A percentile compares a stretch with the other conserved stretches of the same genome.
These are phyloP conservation scores for Eudemis profundana DNA, from an alignment of 2,888 invertebrate species.

Conservation along the genomic window DNA sequence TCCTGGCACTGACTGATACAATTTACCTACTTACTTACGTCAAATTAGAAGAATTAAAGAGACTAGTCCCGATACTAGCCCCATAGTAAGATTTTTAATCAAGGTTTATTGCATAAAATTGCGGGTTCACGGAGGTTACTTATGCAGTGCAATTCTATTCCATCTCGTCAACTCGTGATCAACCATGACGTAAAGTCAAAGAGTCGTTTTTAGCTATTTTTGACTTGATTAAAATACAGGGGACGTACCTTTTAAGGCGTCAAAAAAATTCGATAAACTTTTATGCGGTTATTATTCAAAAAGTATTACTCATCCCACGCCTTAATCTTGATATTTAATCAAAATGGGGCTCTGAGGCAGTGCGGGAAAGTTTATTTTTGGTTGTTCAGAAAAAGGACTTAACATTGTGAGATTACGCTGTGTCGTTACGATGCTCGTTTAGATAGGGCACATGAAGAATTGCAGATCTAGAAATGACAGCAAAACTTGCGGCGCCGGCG, in stretches of 20 bases:
- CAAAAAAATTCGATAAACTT: slow-evolving; percentile 51
- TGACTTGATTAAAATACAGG: slow-evolving; percentile 41
- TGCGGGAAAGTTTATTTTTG: slow-evolving; percentile 41
- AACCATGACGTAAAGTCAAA: slow-evolving; percentile 2
- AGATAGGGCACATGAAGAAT: slow-evolving; percentile 81
- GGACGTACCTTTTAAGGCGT: slow-evolving; percentile 32
- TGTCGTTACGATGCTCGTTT: slow-evolving; percentile 84
- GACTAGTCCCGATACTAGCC: no score
- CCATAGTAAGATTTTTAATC: neutral
- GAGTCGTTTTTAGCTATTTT: slow-evolving; percentile 28
- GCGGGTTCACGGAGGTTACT: slow-evolving; percentile 5
- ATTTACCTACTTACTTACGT: no score
- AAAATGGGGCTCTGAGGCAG: slow-evolving; percentile 30
- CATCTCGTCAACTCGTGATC: slow-evolving; percentile 4
- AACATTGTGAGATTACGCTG: slow-evolving; percentile 78
- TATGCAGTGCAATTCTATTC: slow-evolving; percentile 6
- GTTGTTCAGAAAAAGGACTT: slow-evolving; percentile 43
- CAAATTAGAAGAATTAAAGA: no score
- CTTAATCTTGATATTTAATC: slow-evolving; percentile 40
- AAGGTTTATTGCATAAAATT: neutral
- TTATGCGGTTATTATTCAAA: slow-evolving; percentile 52
- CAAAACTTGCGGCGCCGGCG: slow-evolving; percentile 59
- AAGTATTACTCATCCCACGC: slow-evolving; percentile 49
- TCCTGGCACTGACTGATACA: no score
- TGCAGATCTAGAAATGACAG: slow-evolving; percentile 74